phyloP scores from a whole-genome alignment of 2,888 invertebrate genomes.

The Chrysopilus asiliformis region DNA sequence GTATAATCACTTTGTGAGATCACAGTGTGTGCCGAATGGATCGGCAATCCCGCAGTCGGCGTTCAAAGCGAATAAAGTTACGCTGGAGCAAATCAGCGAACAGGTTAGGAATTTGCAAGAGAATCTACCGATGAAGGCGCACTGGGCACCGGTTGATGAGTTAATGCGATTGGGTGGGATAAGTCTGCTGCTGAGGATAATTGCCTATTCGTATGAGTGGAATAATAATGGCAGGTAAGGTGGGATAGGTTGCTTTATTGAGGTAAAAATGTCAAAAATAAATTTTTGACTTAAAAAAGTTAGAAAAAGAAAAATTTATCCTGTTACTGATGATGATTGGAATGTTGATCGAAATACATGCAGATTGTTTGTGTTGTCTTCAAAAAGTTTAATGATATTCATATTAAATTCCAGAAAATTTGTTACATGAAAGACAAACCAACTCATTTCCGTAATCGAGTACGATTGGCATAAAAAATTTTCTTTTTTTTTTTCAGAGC shows the following conservation, averaged over 20 bases:
- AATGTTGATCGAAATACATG: too few species aligned
- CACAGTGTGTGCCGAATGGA: constrained; percentile 39
- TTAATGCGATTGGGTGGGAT: constrained; percentile 73
- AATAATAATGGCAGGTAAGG: constrained; percentile 65
- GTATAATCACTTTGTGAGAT: constrained; percentile 54
- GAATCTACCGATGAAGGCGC: constrained; percentile 55
- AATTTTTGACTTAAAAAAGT: too few species aligned
- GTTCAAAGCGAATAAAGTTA: constrained; percentile 48
- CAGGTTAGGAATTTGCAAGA: constrained; percentile 72
- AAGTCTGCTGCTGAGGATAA: constrained; percentile 66
- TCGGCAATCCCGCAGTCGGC: constrained; percentile 32
- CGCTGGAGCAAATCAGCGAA: constrained; percentile 70
- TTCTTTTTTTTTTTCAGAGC: constrained; percentile 42
- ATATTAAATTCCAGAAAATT: too few species aligned
- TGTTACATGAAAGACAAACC: too few species aligned
- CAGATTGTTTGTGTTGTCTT: too few species aligned
- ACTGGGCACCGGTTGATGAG: constrained; percentile 85
- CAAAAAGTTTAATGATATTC: too few species aligned
- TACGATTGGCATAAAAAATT: too few species aligned
- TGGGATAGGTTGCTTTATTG: neutral
- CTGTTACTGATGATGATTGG: too few species aligned
- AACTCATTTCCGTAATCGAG: too few species aligned
- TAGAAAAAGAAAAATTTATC: neutral
- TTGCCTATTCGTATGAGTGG: constrained; percentile 85
- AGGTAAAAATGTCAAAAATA: neutral